Base-by-base conservation (phyloP, 2,113 vertebrate genomes). In the Triplophysa siluroides region DNA sequence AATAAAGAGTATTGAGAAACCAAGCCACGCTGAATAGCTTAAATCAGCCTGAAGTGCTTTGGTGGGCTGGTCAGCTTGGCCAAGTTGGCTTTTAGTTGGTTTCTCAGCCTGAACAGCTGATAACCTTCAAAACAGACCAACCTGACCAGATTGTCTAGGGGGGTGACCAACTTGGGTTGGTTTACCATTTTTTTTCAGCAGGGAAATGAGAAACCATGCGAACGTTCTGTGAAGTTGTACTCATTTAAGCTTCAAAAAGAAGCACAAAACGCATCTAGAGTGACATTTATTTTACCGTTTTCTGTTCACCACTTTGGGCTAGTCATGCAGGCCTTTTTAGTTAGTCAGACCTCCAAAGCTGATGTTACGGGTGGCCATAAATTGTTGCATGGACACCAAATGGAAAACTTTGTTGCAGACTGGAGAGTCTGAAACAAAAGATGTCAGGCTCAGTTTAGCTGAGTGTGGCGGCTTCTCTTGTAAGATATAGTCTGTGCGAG, bases 321-420 rank as follows among this genome's bases (percentile, higher is more conserved):
- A 65, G 23, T 77, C 45, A 8, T 33, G n/a, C 43, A 52, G 24
- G 12, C 75, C 0, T 74, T 84, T 64, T 66, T 26, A 58, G 52
- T 80, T 54, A 50, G 52, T 61, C 70, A 77, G 33, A 75, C 70
- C 74, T 83, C 78, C 24, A 81, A 69, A 66, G 71, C 80, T 79
- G 69, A 71, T 58, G 26, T 76, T 68, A 81, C 12, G 18, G 77
- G 79, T 79, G 76, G 67, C 71, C 50, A 66, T 84, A 84, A 84
- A 69, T 73, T 70, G 60, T 76, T 73, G 50, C 16, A 13, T 63
- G 64, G 79, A 61, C 70, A 38, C 56, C 26, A 13, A 80, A 73
- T 81, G 62, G 74, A 83, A 52, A 80, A 86, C 76, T 88, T 84
- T 67, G 60, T 74, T 47, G 63, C 26, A 79, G 81, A 84, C 79